phyloP scores from a whole-genome alignment of 2,797 vertebrate genomes.

The Catharus ustulatus region DNA sequence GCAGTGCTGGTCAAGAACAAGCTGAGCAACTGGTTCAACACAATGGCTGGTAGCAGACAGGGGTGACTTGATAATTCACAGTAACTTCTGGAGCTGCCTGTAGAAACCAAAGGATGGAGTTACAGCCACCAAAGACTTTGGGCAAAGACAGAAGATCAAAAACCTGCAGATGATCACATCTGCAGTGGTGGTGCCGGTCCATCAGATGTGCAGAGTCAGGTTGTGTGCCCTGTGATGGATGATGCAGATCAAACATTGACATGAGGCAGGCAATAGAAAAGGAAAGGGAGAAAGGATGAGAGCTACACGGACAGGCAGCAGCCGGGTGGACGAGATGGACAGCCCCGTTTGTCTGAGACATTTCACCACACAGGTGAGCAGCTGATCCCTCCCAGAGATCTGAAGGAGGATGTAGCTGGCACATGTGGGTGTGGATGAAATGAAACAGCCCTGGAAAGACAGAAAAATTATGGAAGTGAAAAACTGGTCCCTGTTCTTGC shows the following conservation, averaged over 20 bases:
- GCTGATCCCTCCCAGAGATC: background rate
- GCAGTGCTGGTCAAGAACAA: conserved; percentile 62
- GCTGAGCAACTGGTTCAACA: conserved; percentile 66
- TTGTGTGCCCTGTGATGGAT: background rate
- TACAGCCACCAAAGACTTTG: background rate
- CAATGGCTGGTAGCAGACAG: conserved; percentile 27
- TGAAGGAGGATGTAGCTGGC: background rate
- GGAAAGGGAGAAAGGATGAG: background rate
- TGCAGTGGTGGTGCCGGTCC: background rate
- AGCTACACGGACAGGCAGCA: conserved; percentile 2
- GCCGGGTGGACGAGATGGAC: conserved; percentile 1
- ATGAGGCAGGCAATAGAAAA: background rate
- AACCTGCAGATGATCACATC: background rate
- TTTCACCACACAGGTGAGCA: background rate
- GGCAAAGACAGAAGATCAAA: conserved; percentile 6
- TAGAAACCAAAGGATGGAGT: conserved; percentile 6
- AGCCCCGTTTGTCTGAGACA: background rate
- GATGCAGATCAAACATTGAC: background rate
- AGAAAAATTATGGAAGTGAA: background rate
- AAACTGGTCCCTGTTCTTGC: background rate
- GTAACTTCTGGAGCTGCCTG: conserved; percentile 6
- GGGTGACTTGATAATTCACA: conserved; percentile 16
- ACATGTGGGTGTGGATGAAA: fast-evolving
- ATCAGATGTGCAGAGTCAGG: background rate
- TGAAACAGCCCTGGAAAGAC: background rate